Percentiles rank a stretch among this genome's conserved stretches.
Conservation (phyloP, 1,140 invertebrate species). For the Diorhabda carinulata region DNA sequence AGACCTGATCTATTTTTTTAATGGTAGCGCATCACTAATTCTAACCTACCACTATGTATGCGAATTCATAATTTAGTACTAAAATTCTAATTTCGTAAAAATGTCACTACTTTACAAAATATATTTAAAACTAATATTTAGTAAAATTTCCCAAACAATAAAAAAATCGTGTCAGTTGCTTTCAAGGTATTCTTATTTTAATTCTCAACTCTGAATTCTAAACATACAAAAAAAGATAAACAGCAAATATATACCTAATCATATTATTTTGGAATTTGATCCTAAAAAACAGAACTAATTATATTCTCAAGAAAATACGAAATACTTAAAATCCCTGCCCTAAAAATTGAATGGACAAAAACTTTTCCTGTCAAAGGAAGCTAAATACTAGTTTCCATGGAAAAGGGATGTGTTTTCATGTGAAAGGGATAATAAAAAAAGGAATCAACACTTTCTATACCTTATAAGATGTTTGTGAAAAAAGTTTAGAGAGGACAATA, state of each 20-base stretch:
- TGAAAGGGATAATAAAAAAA: no score
- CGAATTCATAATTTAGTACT: neutral
- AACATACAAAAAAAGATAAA: no score
- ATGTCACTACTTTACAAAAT: neutral
- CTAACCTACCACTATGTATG: neutral
- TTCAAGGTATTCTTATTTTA: no score
- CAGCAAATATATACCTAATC: neutral
- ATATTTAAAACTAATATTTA: neutral
- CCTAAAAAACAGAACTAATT: neutral
- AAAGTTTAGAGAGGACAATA: no score
- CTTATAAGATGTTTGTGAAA: no score
- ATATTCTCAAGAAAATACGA: neutral
- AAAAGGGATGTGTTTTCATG: no score
- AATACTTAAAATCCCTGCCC: neutral
- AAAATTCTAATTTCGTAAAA: neutral
- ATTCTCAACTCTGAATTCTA: no score
- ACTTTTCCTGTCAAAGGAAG: no score
- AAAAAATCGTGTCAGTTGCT: neutral
- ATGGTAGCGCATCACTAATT: neutral
- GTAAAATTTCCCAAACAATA: neutral
- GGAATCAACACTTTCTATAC: no score
- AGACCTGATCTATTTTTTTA: neutral
- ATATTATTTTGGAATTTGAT: neutral
- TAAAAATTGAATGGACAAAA: neutral
- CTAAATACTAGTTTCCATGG: no score